Conservation (phyloP, 1,140 invertebrate species). For the Drosophila hydei region DNA sequence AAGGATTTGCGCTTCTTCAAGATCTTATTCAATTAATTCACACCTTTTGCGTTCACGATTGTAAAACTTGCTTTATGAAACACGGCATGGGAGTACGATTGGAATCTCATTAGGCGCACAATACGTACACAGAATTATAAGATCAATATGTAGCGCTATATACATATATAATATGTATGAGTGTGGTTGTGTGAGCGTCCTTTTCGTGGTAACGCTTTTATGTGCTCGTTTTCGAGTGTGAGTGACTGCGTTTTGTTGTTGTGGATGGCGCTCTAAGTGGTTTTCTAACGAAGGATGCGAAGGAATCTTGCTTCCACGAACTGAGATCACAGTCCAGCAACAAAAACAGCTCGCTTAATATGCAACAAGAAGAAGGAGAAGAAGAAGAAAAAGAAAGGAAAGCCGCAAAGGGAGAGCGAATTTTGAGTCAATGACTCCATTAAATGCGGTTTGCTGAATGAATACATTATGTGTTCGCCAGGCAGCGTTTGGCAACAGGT, state of each 20-base stretch:
- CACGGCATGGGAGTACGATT: slow-evolving; percentile 42
- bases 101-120: slow-evolving; percentile 69
- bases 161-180: not conserved
- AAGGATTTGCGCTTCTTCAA: not conserved
- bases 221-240: not conserved
- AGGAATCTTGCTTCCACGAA: slow-evolving; percentile 41
- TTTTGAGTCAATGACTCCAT: slow-evolving; percentile 74
- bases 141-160: slow-evolving; percentile 40
- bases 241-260: slow-evolving; percentile 1
- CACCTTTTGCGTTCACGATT: slow-evolving; percentile 15
- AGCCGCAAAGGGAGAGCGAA: slow-evolving; percentile 26
- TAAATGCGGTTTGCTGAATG: slow-evolving; percentile 61
- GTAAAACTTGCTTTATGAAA: not conserved
- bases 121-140: slow-evolving; percentile 71
- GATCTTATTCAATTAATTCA: slow-evolving; percentile 34
- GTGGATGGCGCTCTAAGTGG: slow-evolving; percentile 42
- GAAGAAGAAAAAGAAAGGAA: not conserved
- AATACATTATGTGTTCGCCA: slow-evolving; percentile 54
- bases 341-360: slow-evolving; percentile 1
- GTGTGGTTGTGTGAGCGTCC: slow-evolving; percentile 8
- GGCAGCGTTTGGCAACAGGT: slow-evolving; percentile 66
- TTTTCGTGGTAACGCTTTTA: slow-evolving; percentile 3
- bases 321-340: slow-evolving; percentile 15
- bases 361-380: slow-evolving; percentile 12
- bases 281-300: slow-evolving; percentile 55